Conservation (phyloP, 2,888 invertebrate species). For the Aphelenchoides bicaudatus region DNA sequence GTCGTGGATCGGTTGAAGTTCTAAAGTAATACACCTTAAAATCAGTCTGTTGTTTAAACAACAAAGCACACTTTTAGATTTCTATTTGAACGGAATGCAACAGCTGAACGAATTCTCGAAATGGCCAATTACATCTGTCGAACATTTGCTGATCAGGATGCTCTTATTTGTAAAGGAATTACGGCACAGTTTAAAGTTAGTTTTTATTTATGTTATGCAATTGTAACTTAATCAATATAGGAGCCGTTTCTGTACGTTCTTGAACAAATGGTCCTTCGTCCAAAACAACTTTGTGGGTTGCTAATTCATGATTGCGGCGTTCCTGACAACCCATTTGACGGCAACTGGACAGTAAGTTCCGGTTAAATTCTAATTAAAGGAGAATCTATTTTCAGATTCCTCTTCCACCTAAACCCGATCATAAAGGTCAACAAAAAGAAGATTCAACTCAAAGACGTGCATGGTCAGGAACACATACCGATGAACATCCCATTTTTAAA, state of each 20-base stretch:
- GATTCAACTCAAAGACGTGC: background rate
- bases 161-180: constrained; percentile 54
- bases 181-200: constrained; percentile 51
- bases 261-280: constrained; percentile 42
- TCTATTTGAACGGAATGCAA: constrained; percentile 41
- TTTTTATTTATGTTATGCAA: constrained; percentile 3
- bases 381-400: too few relatives aligned
- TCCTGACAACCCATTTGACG: constrained; percentile 58
- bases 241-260: constrained; percentile 57
- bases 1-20: constrained; percentile 33
- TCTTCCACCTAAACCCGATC: constrained; percentile 29
- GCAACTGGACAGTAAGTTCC: constrained; percentile 56
- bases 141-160: constrained; percentile 46
- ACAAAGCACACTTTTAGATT: constrained; percentile 8
- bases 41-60: constrained; percentile 8
- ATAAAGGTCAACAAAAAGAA: constrained; percentile 37
- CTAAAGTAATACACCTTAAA: constrained; percentile 24
- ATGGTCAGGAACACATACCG: background rate
- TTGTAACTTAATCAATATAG: constrained; percentile 33
- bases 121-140: constrained; percentile 49
- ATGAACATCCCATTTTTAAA: constrained; percentile 67
- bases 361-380: too few relatives aligned
- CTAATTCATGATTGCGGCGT: constrained; percentile 64
- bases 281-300: constrained; percentile 52
- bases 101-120: constrained; percentile 43